phyloP scores from a whole-genome alignment of 2,113 vertebrate genomes.

The Crotalus tigris region DNA sequence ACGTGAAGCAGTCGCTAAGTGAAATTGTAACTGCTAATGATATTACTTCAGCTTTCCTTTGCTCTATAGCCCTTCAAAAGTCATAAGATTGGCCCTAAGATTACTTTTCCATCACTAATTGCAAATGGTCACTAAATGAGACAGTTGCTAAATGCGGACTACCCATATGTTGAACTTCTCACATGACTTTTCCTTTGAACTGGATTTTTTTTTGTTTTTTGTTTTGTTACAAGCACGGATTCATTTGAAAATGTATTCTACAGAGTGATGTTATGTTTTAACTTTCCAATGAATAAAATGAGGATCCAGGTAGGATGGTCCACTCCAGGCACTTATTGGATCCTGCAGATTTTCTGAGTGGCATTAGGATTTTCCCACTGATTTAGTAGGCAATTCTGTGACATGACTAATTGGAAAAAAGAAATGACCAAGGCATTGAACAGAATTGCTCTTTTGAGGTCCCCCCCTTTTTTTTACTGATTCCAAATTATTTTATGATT shows the following conservation, averaged over 20 bases:
- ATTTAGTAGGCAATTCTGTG: neutral
- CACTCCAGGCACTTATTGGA: neutral
- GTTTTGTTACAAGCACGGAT: neutral
- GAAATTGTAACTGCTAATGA: neutral
- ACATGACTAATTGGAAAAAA: neutral
- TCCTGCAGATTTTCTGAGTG: neutral
- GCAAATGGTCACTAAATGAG: neutral
- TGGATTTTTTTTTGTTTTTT: neutral
- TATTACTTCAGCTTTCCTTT: neutral
- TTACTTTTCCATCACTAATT: neutral
- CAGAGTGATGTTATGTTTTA: neutral
- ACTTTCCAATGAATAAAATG: neutral
- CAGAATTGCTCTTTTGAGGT: neutral
- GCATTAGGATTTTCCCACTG: neutral
- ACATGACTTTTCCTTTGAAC: neutral
- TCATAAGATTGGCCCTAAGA: neutral
- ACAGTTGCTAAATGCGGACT: neutral
- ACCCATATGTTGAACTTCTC: neutral
- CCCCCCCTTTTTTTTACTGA: neutral
- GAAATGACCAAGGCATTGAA: neutral
- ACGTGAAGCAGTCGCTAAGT: neutral
- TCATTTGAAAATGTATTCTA: neutral
- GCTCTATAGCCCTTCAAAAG: neutral
- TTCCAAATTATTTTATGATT: neutral
- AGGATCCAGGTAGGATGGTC: neutral